phyloP scores from a whole-genome alignment of 2,113 vertebrate genomes.

The Prinia subflava region DNA sequence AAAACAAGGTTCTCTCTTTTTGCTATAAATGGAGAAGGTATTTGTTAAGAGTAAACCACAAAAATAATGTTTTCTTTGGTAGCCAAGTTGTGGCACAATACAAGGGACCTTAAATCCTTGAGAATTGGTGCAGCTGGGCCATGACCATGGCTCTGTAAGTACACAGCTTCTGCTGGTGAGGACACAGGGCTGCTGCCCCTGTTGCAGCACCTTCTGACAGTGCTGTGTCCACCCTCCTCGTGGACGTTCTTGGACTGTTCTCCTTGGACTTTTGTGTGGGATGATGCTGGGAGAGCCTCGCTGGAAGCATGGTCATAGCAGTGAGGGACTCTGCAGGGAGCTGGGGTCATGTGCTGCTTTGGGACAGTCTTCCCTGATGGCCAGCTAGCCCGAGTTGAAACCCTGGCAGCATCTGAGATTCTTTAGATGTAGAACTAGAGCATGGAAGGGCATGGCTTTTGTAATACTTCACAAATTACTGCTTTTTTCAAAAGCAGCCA shows the following conservation, averaged over 20 bases:
- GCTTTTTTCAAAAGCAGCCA: not conserved
- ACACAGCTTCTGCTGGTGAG: not conserved
- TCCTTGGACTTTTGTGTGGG: rapidly evolving
- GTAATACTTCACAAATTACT: not conserved
- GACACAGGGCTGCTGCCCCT: not conserved
- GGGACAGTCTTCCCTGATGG: not conserved
- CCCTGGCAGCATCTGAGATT: not conserved
- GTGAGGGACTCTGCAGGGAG: not conserved
- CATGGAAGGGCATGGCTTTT: not conserved
- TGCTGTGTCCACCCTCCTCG: no score
- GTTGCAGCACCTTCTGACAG: not conserved
- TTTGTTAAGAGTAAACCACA: not conserved
- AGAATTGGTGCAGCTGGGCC: not conserved
- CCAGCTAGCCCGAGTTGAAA: not conserved
- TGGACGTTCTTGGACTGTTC: rapidly evolving
- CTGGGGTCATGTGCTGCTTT: not conserved
- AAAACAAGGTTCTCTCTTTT: not conserved
- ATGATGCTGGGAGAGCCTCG: not conserved
- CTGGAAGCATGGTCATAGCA: not conserved
- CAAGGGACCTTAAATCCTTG: not conserved
- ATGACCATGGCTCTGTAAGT: not conserved
- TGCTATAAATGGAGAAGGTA: not conserved
- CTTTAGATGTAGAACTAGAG: not conserved
- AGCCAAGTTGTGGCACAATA: not conserved
- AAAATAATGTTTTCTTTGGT: not conserved